These are phyloP conservation scores for Cancer borealis DNA, from an alignment of 2,888 invertebrate species.

Conservation along the genomic window DNA sequence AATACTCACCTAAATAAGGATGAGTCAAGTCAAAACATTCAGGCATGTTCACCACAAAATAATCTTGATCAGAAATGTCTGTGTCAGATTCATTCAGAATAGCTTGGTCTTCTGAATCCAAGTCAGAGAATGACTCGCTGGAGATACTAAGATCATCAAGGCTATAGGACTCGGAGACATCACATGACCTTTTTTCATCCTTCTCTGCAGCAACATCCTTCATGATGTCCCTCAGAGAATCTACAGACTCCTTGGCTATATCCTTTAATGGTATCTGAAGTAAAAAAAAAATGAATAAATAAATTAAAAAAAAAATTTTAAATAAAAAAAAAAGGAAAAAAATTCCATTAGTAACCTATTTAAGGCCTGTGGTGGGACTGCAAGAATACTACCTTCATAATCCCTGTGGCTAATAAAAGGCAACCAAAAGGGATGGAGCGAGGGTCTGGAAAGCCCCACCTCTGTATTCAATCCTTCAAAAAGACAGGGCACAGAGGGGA, in stretches of 20 bases:
- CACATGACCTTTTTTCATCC: not conserved
- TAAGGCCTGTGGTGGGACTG: no score
- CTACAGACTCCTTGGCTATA: slow-evolving; percentile 68
- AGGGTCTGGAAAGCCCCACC: no score
- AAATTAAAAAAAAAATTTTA: no score
- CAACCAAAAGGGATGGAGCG: no score
- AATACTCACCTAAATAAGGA: slow-evolving; percentile 52
- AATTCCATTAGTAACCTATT: no score
- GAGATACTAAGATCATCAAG: slow-evolving; percentile 61
- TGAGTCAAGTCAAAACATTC: slow-evolving; percentile 65
- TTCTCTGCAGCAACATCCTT: not conserved
- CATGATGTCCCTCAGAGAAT: slow-evolving; percentile 50
- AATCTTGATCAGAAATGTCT: slow-evolving; percentile 69
- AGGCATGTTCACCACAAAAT: slow-evolving; percentile 64
- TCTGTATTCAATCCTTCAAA: no score
- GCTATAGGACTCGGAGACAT: not conserved
- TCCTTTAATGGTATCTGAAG: slow-evolving; percentile 64
- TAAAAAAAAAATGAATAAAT: not conserved
- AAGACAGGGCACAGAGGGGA: no score
- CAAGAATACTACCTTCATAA: no score
- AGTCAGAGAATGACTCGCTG: slow-evolving; percentile 68
- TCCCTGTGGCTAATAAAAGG: no score
- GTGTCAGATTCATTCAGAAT: slow-evolving; percentile 70
- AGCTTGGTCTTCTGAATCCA: slow-evolving; percentile 72
- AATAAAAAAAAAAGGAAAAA: no score